phyloP scores from a whole-genome alignment of 2,113 vertebrate genomes.

The Gasterosteus nipponicus region DNA sequence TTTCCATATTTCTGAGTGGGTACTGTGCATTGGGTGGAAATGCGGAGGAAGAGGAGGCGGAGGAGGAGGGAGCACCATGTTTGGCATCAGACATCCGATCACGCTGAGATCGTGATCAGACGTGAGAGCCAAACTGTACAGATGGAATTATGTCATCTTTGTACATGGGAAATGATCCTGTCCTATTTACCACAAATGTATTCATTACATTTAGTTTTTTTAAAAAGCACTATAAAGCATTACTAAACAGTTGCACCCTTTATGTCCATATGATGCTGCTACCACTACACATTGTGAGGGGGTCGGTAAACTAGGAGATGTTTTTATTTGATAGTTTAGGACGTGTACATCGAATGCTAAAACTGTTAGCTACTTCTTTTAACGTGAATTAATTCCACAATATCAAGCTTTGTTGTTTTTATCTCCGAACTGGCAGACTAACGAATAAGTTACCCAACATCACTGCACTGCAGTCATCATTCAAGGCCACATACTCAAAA shows the following conservation, averaged over 20 bases:
- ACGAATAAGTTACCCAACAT: neutral
- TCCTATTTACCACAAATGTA: neutral
- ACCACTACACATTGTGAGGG: constrained; percentile 1
- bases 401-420: neutral
- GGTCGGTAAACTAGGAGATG: neutral
- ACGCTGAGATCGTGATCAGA: constrained; percentile 62
- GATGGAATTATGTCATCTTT: constrained; percentile 56
- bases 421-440: neutral
- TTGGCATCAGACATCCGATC: constrained; percentile 70
- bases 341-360: neutral
- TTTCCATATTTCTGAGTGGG: constrained; percentile 65
- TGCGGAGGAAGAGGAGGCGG: constrained; percentile 51
- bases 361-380: neutral
- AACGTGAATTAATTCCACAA: neutral
- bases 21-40: constrained; percentile 36
- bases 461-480: neutral
- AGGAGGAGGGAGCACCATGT: constrained; percentile 71
- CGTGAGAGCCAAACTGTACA: constrained; percentile 52
- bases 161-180: constrained; percentile 2
- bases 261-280: neutral
- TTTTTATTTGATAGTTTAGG: neutral
- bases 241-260: neutral
- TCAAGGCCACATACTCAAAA: neutral
- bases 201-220: neutral
- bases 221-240: neutral